phyloP scores from a whole-genome alignment of 2,888 invertebrate species.

The Tetheella fluctuosa region DNA sequence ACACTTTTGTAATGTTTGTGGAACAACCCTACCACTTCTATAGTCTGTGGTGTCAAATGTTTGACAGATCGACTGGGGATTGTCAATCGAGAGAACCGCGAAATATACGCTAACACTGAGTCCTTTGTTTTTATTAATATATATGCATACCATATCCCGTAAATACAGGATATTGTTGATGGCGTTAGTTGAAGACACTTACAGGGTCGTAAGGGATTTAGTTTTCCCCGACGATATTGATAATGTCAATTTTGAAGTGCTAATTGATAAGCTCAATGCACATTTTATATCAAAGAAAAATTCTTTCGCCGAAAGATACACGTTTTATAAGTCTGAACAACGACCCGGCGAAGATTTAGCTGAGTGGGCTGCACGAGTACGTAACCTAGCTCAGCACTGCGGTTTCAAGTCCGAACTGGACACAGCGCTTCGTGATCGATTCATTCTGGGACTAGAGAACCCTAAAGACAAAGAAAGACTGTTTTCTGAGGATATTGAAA shows the following conservation, averaged over 20 bases:
- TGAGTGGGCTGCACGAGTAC: constrained; percentile 24
- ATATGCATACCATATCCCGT: too few relatives aligned
- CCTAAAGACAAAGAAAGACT: not conserved
- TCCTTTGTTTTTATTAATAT: too few relatives aligned
- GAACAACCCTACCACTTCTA: too few relatives aligned
- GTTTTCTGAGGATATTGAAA: not conserved
- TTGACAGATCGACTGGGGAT: too few relatives aligned
- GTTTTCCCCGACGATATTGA: constrained; percentile 17
- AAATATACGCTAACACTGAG: too few relatives aligned
- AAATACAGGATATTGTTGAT: too few relatives aligned
- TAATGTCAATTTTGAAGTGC: constrained; percentile 11
- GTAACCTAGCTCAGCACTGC: constrained; percentile 18
- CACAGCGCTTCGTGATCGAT: not conserved
- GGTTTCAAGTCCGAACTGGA: not conserved
- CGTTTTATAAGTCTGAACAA: constrained; percentile 21
- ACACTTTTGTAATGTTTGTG: too few relatives aligned
- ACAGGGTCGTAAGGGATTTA: constrained; percentile 17
- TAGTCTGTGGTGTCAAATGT: too few relatives aligned
- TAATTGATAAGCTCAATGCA: constrained; percentile 13
- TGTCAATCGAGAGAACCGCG: too few relatives aligned
- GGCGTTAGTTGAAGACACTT: too few relatives aligned
- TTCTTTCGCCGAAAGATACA: constrained; percentile 17
- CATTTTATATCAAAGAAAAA: constrained; percentile 21
- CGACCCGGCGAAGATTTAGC: constrained; percentile 13
- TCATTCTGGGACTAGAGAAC: not conserved